Percentiles rank a stretch among this genome's conserved stretches.
phyloP scores from a whole-genome alignment of 1,140 invertebrate species.

The Spodoptera litura region DNA sequence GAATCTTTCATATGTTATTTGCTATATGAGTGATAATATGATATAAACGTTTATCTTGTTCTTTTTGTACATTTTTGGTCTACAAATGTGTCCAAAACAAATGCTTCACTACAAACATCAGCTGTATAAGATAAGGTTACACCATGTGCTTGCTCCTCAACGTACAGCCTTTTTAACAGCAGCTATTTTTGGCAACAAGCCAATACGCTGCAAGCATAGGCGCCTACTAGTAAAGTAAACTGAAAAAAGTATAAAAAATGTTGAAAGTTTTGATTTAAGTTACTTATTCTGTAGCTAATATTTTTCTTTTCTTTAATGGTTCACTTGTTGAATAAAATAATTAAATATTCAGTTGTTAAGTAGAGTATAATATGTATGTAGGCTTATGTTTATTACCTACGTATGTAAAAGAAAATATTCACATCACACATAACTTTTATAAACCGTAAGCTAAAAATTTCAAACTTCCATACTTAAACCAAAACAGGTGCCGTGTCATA shows the following conservation, averaged over 20 bases:
- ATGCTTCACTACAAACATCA: neutral
- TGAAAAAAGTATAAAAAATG: neutral
- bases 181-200: slow-evolving; percentile 15
- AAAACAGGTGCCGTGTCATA: slow-evolving; percentile 32
- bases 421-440: neutral
- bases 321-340: slow-evolving; percentile 5
- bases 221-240: neutral
- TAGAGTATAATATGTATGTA: no score
- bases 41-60: neutral
- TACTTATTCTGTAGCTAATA: neutral
- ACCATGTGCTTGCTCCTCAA: neutral
- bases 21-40: neutral
- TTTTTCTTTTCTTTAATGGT: neutral
- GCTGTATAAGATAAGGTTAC: neutral
- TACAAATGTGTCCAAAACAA: neutral
- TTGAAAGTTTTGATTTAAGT: slow-evolving; percentile 10
- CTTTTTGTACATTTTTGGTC: neutral
- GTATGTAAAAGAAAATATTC: neutral
- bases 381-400: no score
- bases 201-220: neutral
- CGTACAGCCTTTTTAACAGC: slow-evolving; percentile 17
- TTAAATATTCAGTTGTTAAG: no score
- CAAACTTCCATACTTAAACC: neutral
- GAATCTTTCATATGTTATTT: neutral
- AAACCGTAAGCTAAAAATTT: neutral